These are phyloP conservation scores for Eupithecia subfuscata DNA, from an alignment of 2,888 invertebrate genomes.

Conservation along the genomic window DNA sequence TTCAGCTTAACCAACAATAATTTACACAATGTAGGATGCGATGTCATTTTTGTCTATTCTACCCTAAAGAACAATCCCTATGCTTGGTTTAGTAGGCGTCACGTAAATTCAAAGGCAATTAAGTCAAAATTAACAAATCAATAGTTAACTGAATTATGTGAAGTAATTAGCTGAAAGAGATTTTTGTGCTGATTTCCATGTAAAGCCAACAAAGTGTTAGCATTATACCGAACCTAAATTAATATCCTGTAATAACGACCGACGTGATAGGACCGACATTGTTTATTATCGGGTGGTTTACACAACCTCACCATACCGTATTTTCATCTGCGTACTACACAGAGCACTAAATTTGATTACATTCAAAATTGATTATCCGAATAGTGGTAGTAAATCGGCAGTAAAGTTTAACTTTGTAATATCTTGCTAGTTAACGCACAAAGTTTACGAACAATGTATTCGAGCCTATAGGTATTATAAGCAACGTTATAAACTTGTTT, in stretches of 20 bases:
- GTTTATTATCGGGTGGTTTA: conserved; percentile 66
- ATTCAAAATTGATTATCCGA: conserved; percentile 59
- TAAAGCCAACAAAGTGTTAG: conserved; percentile 4
- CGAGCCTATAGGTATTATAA: conserved; percentile 31
- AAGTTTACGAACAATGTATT: conserved; percentile 39
- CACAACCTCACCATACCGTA: conserved; percentile 63
- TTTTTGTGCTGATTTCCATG: not conserved
- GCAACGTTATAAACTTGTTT: conserved; percentile 31
- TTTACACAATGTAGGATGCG: too few species aligned
- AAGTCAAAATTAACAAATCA: too few species aligned
- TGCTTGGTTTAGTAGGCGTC: too few species aligned
- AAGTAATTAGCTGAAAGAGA: not conserved
- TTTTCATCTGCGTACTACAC: conserved; percentile 59
- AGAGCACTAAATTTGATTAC: conserved; percentile 58
- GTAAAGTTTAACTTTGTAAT: conserved; percentile 54
- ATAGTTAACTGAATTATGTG: not conserved
- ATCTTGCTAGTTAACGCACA: conserved; percentile 50
- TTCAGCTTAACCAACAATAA: too few species aligned
- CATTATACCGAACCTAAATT: conserved; percentile 46
- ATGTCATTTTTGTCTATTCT: too few species aligned
- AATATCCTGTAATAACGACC: conserved; percentile 63
- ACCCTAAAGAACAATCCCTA: too few species aligned
- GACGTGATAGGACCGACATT: conserved; percentile 59
- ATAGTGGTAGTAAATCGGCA: conserved; percentile 54
- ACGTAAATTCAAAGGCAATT: not conserved